Conservation (phyloP, 2,888 invertebrate genomes). For the Plebejus melissa region DNA sequence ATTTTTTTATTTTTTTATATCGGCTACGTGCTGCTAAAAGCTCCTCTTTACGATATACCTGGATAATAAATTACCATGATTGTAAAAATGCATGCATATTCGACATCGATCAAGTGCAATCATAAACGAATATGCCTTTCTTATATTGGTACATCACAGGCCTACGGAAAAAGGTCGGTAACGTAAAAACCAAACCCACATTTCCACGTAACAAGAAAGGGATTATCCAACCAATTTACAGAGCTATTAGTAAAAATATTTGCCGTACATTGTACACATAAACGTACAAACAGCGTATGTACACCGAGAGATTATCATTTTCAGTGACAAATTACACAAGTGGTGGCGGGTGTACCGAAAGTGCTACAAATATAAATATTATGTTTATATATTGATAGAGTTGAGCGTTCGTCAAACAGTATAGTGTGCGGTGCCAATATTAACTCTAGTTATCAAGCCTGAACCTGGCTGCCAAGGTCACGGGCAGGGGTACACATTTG, state of each 20-base stretch:
- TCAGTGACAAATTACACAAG: conserved; percentile 72
- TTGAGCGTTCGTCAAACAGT: conserved; percentile 73
- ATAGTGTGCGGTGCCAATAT: conserved; percentile 74
- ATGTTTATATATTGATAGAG: conserved; percentile 79
- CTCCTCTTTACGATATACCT: too few relatives aligned
- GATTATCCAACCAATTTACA: conserved; percentile 16
- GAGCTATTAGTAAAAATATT: conserved; percentile 7
- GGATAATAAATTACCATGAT: background rate
- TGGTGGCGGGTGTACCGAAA: conserved; percentile 59
- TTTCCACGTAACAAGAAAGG: background rate
- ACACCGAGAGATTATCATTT: conserved; percentile 66
- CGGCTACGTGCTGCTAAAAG: background rate
- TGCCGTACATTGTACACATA: conserved; percentile 5
- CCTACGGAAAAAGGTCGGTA: background rate
- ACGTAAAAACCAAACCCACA: background rate
- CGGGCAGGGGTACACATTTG: conserved; percentile 53
- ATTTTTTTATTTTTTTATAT: background rate
- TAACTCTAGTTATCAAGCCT: conserved; percentile 75
- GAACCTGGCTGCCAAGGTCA: conserved; percentile 64
- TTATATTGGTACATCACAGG: background rate
- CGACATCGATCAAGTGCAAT: background rate
- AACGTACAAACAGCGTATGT: conserved; percentile 28
- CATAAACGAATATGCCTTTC: too few relatives aligned
- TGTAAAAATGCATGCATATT: background rate
- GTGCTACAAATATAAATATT: conserved; percentile 75